A percentile compares a stretch with the other conserved stretches of the same genome.
Conservation (phyloP, 2,888 invertebrate species). For the Xiphydria camelus region DNA sequence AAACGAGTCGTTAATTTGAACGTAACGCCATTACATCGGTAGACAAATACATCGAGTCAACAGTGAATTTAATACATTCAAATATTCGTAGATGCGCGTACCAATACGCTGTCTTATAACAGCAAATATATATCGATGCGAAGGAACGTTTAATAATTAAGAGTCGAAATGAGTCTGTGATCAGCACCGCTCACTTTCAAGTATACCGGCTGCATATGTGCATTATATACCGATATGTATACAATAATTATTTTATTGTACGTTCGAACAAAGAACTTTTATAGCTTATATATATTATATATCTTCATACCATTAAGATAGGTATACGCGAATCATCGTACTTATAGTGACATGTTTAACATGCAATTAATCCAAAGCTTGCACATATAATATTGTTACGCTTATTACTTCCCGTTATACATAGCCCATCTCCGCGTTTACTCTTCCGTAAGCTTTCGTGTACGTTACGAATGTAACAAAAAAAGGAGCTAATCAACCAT, state of each 20-base stretch:
- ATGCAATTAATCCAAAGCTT: constrained; percentile 57
- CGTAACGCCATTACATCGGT: neutral
- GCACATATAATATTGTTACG: constrained; percentile 56
- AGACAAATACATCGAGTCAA: neutral
- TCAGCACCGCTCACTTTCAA: constrained; percentile 22
- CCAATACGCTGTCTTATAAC: too few relatives aligned
- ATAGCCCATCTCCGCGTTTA: constrained; percentile 31
- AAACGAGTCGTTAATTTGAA: neutral
- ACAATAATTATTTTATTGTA: constrained; percentile 46
- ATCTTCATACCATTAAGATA: constrained; percentile 51
- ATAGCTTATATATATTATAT: constrained; percentile 41
- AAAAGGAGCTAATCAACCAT: too few relatives aligned
- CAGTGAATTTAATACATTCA: neutral
- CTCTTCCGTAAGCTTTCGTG: constrained; percentile 1
- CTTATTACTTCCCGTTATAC: constrained; percentile 53
- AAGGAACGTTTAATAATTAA: neutral
- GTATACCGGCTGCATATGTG: constrained; percentile 42
- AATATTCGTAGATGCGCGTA: too few relatives aligned
- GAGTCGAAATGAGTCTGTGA: neutral
- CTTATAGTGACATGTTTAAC: constrained; percentile 57
- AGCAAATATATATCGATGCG: neutral
- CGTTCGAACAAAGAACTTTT: constrained; percentile 52
- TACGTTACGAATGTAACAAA: neutral
- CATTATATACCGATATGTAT: constrained; percentile 53
- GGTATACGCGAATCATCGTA: constrained; percentile 52